phyloP scores from a whole-genome alignment of 2,797 vertebrate genomes.

The Iguana delicatissima region DNA sequence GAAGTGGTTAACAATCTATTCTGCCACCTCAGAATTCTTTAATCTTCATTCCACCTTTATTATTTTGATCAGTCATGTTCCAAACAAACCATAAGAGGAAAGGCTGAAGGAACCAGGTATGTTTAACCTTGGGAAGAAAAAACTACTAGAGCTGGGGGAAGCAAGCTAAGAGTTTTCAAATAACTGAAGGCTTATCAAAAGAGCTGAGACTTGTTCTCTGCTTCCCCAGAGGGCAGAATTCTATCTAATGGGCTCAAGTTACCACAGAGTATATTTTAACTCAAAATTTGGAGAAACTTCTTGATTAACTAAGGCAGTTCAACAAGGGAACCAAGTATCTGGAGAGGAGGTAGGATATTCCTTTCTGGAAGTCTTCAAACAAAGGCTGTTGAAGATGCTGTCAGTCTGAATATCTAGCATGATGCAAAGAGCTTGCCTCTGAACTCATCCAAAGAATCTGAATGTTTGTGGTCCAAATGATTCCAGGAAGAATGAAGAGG shows the following conservation, averaged over 20 bases:
- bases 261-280: neutral
- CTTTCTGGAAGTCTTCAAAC: neutral
- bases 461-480: neutral
- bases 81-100: neutral
- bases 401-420: neutral
- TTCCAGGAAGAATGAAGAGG: neutral
- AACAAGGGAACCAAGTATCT: neutral
- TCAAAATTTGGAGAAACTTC: neutral
- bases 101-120: neutral
- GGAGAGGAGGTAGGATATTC: neutral
- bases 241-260: neutral
- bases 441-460: neutral
- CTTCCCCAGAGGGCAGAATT: neutral
- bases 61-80: neutral
- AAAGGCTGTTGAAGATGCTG: neutral
- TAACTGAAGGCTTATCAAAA: too few relatives aligned
- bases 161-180: too few relatives aligned
- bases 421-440: neutral
- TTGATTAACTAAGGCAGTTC: neutral
- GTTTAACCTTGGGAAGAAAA: neutral
- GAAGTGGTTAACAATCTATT: neutral
- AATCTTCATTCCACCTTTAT: neutral
- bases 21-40: neutral
- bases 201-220: neutral
- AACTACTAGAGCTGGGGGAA: too few relatives aligned